Evolutionary conservation across 2,888 invertebrate genomes (phyloP), one percentile per base, ranked within the genome.

Genomic region (Anaspis maculata): DNA sequence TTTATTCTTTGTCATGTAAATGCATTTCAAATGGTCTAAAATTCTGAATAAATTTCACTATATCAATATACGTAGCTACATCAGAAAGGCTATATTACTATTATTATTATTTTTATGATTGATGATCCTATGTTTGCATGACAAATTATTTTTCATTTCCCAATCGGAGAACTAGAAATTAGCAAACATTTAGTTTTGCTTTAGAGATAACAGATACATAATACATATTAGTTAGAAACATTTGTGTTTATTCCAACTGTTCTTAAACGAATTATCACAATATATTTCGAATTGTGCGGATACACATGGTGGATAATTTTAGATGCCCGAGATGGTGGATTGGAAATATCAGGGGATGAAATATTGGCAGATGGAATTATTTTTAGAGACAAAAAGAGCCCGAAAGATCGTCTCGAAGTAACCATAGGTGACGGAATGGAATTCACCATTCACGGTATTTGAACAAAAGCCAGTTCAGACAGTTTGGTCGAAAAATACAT

Each of bases 341-440:
- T 66, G 35, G 67, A 67, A 46, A 54, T 66, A 44, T 57, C 63
- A n/a, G 62, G 61, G 22, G 74, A 76, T 61, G 77, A 80, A 63
- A 78, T 82, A 54, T 73, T 89, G 55, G 85, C 83, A 42, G 90
- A 90, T 66, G 85, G 87, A 33, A 79, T 88, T 49, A 76, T 87
- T 55, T 85, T 83, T 66, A 81, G 84, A 62, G 87, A 88, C 58
- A 87, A 87, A 67, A 90, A 89, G 67, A 81, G 83, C 56, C 84
- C 74, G 12, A 75, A 87, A 71, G 86, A 87, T 59, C 84, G 87
- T 67, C 74, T 89, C 48, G 90, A 91, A 71, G 88, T 90, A 45
- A 88, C 89, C 42, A 88, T 90, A 57, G 89, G 89, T 27, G 89
- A 89, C 62, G 89, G 89, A 48, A 89, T 90, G 85, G 90, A 90